These are phyloP conservation scores for Pogona vitticeps DNA, from an alignment of 2,113 vertebrate genomes.

Conservation along the genomic window DNA sequence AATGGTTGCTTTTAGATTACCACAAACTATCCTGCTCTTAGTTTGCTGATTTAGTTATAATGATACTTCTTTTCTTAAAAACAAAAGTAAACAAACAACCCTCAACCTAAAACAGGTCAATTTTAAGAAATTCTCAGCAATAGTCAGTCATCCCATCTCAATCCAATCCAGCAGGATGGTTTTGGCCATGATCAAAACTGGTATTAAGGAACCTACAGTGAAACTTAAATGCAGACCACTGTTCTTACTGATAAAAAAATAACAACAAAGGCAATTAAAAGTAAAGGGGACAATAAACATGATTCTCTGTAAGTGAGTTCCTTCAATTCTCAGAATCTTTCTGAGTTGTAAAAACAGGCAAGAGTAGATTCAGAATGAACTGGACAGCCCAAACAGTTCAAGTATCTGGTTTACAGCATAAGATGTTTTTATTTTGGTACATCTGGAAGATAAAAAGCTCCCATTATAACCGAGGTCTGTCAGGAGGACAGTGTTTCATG, in stretches of 20 bases:
- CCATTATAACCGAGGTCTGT: constrained; percentile 18
- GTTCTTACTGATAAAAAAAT: background rate
- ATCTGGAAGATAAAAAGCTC: constrained; percentile 28
- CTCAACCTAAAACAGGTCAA: background rate
- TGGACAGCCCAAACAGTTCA: background rate
- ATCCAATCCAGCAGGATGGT: background rate
- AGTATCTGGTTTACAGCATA: constrained; percentile 4
- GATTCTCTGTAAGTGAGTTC: background rate
- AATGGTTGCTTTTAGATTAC: background rate
- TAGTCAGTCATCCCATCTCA: too few relatives aligned
- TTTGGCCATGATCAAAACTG: background rate
- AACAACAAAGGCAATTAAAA: background rate
- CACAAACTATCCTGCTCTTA: background rate
- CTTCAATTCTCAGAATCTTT: background rate
- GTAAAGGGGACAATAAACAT: too few relatives aligned
- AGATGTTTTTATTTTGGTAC: constrained; percentile 24
- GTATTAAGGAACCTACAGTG: background rate
- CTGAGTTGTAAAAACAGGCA: background rate
- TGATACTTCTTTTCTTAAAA: background rate
- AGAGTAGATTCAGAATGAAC: background rate
- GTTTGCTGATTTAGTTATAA: background rate
- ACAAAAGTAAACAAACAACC: background rate
- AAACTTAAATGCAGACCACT: background rate
- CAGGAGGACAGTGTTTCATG: constrained; percentile 23
- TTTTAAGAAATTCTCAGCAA: background rate